phyloP scores from a whole-genome alignment of 2,888 invertebrate species.

The Lathronympha strigana region DNA sequence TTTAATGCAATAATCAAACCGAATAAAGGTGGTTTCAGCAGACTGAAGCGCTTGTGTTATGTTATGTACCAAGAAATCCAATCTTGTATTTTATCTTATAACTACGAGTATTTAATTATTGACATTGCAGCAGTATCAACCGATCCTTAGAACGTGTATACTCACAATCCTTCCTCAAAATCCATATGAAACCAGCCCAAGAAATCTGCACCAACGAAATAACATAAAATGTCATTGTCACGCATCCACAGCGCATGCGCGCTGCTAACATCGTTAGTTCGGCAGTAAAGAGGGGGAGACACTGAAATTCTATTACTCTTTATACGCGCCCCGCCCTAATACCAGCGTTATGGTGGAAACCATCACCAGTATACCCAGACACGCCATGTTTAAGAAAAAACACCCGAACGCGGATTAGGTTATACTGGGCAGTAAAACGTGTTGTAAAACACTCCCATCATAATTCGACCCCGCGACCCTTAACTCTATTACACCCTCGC shows the following conservation, averaged over 20 bases:
- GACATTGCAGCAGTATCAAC: no score
- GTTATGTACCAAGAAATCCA: no score
- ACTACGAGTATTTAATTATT: no score
- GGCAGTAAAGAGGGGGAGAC: slow-evolving; percentile 42
- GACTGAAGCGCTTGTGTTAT: no score
- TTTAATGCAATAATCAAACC: no score
- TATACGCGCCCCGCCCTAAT: slow-evolving; percentile 42
- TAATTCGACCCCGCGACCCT: slow-evolving; percentile 30
- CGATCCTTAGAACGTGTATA: no score
- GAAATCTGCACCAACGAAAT: slow-evolving; percentile 11
- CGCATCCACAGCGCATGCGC: slow-evolving; percentile 40
- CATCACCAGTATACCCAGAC: slow-evolving; percentile 29
- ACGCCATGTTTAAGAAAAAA: background rate
- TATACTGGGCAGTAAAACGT: slow-evolving; percentile 13
- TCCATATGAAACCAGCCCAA: slow-evolving; percentile 2
- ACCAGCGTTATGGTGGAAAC: slow-evolving; percentile 40
- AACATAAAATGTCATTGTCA: slow-evolving; percentile 37
- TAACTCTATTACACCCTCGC: slow-evolving; percentile 1
- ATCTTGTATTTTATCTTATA: no score
- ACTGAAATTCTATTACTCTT: slow-evolving; percentile 45
- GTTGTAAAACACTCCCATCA: slow-evolving; percentile 40
- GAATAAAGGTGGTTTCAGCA: no score
- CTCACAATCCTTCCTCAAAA: background rate
- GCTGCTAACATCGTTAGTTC: slow-evolving; percentile 44
- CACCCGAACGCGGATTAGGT: background rate